Conservation (phyloP, 2,113 vertebrate species). For the Cheilinus undulatus region DNA sequence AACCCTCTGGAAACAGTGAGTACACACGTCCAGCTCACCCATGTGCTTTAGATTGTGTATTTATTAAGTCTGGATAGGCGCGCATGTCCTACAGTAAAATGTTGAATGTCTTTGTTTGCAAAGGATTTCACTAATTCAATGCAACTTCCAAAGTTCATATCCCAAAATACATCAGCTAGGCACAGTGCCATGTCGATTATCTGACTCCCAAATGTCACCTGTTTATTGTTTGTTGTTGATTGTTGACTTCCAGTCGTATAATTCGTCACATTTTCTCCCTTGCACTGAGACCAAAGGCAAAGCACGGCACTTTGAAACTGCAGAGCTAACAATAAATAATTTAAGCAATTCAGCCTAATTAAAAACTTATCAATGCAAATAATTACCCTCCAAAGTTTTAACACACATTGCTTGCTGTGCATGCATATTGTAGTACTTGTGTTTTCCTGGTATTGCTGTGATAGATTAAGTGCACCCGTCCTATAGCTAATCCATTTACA, state of each 20-base stretch:
- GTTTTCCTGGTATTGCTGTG: constrained; percentile 34
- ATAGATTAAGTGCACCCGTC: constrained; percentile 18
- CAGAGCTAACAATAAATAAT: constrained; percentile 38
- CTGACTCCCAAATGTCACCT: constrained; percentile 50
- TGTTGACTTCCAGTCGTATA: not conserved
- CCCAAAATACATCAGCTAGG: constrained; percentile 8
- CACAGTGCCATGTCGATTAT: not conserved
- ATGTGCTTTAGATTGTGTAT: constrained; percentile 56
- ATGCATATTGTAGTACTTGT: constrained; percentile 5
- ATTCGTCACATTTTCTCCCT: constrained; percentile 10
- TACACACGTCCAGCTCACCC: constrained; percentile 5
- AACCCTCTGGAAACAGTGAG: constrained; percentile 3
- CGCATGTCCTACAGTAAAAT: constrained; percentile 29
- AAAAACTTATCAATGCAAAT: constrained; percentile 50
- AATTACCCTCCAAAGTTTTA: constrained; percentile 44
- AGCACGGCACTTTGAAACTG: constrained; percentile 34
- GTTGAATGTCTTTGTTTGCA: constrained; percentile 26
- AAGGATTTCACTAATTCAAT: constrained; percentile 4
- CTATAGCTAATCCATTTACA: constrained; percentile 43
- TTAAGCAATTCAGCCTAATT: constrained; percentile 25
- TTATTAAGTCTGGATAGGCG: constrained; percentile 46
- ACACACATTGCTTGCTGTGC: constrained; percentile 17
- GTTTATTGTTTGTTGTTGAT: not conserved
- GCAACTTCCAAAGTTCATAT: constrained; percentile 23
- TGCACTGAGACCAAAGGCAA: constrained; percentile 35